Evolutionary conservation across 2,888 invertebrate species (phyloP), one percentile per base, ranked within the genome.

Genomic region (Acrobasis suavella): DNA sequence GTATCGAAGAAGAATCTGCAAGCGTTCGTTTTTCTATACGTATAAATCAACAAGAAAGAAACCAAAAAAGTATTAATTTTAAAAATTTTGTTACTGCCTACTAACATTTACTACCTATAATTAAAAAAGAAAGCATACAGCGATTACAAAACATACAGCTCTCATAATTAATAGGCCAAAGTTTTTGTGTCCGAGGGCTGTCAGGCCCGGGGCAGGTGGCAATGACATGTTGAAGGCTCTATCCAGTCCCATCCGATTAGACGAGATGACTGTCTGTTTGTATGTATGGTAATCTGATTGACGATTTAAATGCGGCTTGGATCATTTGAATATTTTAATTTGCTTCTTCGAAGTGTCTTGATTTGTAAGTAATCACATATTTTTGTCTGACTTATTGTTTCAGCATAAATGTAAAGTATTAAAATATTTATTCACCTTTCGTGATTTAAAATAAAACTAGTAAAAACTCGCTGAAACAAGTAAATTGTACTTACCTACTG

Each of bases 131-230:
- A 52, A n/a, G 32, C 52, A 37, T 32, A n/a, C 46, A 46, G 46
- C 14, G 32, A 52, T 52, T 52, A 52, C 32, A 14, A 32, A 52
- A 52, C 32, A 14, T 1, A 52, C 10, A 32, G 22, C 22, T 22
- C 22, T 22, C 22, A 52, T 52, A 52, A 52, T 32, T 32, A 52
- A 52, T 32, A 52, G 52, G 52, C 52, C 52, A 37, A 32, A 32
- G 52, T 52, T 52, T 52, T 52, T 52, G 52, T 52, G 10, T 16
- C 17, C 52, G 51, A 69, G 64, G 71, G 70, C 70, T 75, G 75
- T 77, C 77, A 74, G 70, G 73, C 71, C 60, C 67, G 69, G 68
- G 73, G 72, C 71, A 72, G 67, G 69, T 68, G 64, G 66, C 65
- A 58, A 62, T 61, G 67, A 65, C 64, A 65, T 60, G 58, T 61